Evolutionary conservation across 1,140 invertebrate species (phyloP).

Genomic region (Maniola jurtina): DNA sequence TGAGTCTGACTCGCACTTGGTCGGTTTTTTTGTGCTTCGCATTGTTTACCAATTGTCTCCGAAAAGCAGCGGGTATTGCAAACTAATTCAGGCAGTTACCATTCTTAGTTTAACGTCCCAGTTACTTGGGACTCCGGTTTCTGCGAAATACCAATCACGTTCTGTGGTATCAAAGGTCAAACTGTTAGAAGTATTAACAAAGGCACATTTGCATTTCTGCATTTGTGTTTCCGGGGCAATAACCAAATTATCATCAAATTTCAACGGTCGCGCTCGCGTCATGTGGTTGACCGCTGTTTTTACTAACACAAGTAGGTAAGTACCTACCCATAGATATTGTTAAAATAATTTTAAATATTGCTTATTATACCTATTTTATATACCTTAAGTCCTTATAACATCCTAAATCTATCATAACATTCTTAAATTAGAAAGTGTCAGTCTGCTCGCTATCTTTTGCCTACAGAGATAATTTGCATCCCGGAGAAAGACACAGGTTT

Average conservation of each 20-base stretch:
- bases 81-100: conserved; percentile 25
- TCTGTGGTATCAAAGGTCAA: conserved; percentile 56
- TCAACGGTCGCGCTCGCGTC: conserved; percentile 41
- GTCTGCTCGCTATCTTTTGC: no score
- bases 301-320: not conserved
- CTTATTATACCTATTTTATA: no score
- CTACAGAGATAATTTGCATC: no score
- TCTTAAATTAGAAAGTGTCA: no score
- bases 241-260: conserved; percentile 60
- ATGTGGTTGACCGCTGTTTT: conserved; percentile 46
- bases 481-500: no score
- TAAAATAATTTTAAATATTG: no score
- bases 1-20: no score
- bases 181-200: conserved; percentile 56
- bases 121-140: conserved; percentile 28
- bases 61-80: conserved; percentile 44
- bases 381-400: no score
- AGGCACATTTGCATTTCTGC: conserved; percentile 71
- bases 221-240: conserved; percentile 62
- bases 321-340: no score
- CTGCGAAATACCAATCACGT: conserved; percentile 61
- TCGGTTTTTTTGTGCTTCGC: conserved; percentile 47
- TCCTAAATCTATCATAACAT: no score
- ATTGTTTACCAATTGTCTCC: conserved; percentile 55
- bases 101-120: conserved; percentile 10